Base-by-base conservation (phyloP, 2,888 invertebrate genomes). In the Dryococelus australis region DNA sequence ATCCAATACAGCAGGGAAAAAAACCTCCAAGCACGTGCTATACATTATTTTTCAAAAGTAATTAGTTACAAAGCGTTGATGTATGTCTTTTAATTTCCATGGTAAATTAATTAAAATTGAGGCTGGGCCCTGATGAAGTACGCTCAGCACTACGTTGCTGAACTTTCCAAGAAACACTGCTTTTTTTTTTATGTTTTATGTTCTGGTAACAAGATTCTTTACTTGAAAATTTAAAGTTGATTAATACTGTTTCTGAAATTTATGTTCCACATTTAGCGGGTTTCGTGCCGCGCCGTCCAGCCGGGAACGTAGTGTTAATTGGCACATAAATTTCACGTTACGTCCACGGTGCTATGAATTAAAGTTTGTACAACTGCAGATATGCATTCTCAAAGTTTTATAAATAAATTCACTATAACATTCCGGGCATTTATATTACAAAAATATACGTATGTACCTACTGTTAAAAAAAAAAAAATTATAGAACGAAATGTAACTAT, bases 141-240 rank as follows among this genome's bases (percentile, higher is more conserved):
- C n/a, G 10, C 65, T 65, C 10, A n/a, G n/a, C 65, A 24, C 65
- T 20, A 16, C 20, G 20, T 65, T 9, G 8, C 65, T 16, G 16
- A 65, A n/a, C 65, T 65, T 65, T 65, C n/a, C 65, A 65, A 65
- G 65, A 24, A 65, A 65, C 65, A n/a, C n/a, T n/a, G n/a, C n/a
- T n/a, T 65, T 65, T 65, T 65, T 65, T 65, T 24, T 65, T 2
- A 8, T n/a, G 24, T 65, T 65, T n/a, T n/a, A 65, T 16, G 65
- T 24, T 5, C 65, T n/a, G 65, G 65, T 65, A 65, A 65, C 65
- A 65, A 65, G 65, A 65, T 65, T 10, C 65, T 65, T 65, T 24
- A 65, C 65, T 65, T 16, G 65, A 0, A 24, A 65, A 65, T 65
- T 65, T 65, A 24, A 20, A 3, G 65, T 65, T 65, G 65, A 65